Percentiles rank a stretch among this genome's conserved stretches.
These are phyloP conservation scores for Paramuricea clavata DNA, from an alignment of 92 coral and sea anemone species.

Conservation along the genomic window DNA sequence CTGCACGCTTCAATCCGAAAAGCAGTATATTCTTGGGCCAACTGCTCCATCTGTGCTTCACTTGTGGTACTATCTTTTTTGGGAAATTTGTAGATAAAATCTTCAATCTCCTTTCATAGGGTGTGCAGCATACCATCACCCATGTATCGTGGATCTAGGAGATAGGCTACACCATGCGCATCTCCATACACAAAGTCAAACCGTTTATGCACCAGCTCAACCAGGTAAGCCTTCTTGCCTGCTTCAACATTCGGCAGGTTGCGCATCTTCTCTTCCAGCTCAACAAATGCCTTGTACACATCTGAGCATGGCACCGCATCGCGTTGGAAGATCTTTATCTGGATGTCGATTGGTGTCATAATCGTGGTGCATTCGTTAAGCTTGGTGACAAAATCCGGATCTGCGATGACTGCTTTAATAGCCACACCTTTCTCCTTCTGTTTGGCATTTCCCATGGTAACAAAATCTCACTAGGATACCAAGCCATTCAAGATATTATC, in stretches of 20 bases:
- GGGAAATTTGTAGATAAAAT: no score
- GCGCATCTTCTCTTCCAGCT: neutral
- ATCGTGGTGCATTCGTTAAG: neutral
- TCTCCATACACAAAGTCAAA: neutral
- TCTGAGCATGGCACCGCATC: conserved; percentile 1
- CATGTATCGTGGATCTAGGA: neutral
- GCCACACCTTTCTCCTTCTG: conserved; percentile 16
- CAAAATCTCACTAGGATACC: neutral
- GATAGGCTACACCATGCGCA: conserved; percentile 18
- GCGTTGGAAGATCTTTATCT: neutral
- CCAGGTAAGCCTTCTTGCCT: conserved; percentile 13
- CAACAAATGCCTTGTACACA: conserved; percentile 4
- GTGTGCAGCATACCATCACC: no score
- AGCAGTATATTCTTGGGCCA: neutral
- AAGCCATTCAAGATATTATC: neutral
- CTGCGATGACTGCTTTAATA: conserved; percentile 7
- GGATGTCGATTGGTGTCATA: neutral
- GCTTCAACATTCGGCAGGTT: neutral
- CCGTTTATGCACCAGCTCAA: conserved; percentile 1
- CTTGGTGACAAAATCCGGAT: neutral
- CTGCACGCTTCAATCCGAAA: neutral
- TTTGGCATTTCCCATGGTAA: conserved; percentile 25
- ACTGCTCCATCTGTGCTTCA: no score
- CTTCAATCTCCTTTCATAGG: no score
- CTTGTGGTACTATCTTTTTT: no score